A percentile compares a stretch with the other conserved stretches of the same genome.
Evolutionary conservation across 2,797 vertebrate species (phyloP).

Genomic region (Meriones psammophilus): DNA sequence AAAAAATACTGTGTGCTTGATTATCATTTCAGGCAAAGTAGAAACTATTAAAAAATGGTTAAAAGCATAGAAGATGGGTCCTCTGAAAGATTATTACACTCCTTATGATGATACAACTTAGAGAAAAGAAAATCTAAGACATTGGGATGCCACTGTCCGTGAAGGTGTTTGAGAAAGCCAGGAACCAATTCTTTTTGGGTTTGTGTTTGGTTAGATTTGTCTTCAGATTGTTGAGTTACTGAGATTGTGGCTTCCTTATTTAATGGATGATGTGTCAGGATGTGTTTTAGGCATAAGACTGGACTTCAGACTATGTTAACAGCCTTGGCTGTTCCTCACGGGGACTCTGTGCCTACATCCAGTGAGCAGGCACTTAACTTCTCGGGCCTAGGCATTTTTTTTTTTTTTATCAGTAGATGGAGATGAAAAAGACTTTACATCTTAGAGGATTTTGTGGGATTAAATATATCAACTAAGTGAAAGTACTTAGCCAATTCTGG

Average conservation of each 20-base stretch:
- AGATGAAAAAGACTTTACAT: slow-evolving; percentile 28
- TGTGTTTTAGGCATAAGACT: not conserved
- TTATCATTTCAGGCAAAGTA: slow-evolving; percentile 42
- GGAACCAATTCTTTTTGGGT: slow-evolving; percentile 23
- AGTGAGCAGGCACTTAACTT: slow-evolving; percentile 1
- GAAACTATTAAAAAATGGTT: slow-evolving; percentile 48
- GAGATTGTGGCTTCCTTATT: not conserved
- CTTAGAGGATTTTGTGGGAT: slow-evolving; percentile 55
- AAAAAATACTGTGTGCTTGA: not conserved
- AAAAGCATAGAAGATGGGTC: slow-evolving; percentile 27
- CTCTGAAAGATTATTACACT: slow-evolving; percentile 6
- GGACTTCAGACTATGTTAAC: not conserved
- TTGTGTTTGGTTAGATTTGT: slow-evolving; percentile 44
- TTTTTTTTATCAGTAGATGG: slow-evolving; percentile 37
- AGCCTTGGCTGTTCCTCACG: not conserved
- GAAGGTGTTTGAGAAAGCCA: slow-evolving; percentile 46
- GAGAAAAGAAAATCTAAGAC: slow-evolving; percentile 5
- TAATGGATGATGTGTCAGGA: slow-evolving; percentile 7
- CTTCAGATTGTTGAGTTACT: slow-evolving; percentile 6
- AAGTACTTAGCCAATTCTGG: slow-evolving; percentile 64
- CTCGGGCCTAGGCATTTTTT: not conserved
- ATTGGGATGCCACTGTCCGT: not conserved
- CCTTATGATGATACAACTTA: not conserved
- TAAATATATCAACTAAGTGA: slow-evolving; percentile 43
- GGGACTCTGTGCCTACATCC: not conserved